Percentiles rank a stretch among this genome's conserved stretches.
These are phyloP conservation scores for Folsomia candida DNA, from an alignment of 2,888 invertebrate species.

Conservation along the genomic window DNA sequence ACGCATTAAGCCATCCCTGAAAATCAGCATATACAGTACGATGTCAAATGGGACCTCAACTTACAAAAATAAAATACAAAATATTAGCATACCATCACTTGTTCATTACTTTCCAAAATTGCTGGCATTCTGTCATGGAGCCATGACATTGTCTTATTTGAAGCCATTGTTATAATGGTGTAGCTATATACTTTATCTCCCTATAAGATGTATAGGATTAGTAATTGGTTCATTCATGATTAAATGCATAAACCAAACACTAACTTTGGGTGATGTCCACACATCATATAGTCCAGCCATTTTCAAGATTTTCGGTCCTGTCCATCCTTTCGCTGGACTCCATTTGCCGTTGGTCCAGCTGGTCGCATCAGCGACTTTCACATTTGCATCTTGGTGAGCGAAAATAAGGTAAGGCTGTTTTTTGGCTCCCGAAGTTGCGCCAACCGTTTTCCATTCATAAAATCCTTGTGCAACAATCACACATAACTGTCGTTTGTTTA, in stretches of 20 bases:
- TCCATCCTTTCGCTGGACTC: constrained; percentile 61
- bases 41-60: too few species aligned
- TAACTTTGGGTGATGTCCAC: constrained; percentile 60
- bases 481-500: constrained; percentile 71
- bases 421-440: constrained; percentile 52
- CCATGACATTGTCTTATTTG: constrained; percentile 67
- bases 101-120: constrained; percentile 67
- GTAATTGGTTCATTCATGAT: too few species aligned
- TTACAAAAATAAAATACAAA: neutral
- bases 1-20: constrained; percentile 68
- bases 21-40: too few species aligned
- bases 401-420: constrained; percentile 76
- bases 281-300: constrained; percentile 75
- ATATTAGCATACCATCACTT: constrained; percentile 59
- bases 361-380: constrained; percentile 18
- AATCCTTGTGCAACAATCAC: constrained; percentile 76
- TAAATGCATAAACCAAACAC: too few species aligned
- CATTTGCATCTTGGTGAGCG: constrained; percentile 60
- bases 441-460: constrained; percentile 76
- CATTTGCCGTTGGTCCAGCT: constrained; percentile 52
- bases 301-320: constrained; percentile 64
- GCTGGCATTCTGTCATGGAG: constrained; percentile 79
- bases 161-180: constrained; percentile 73
- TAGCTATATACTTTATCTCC: constrained; percentile 67
- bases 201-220: too few species aligned